Conservation (phyloP, 2,113 vertebrate genomes). For the Proteles cristata region DNA sequence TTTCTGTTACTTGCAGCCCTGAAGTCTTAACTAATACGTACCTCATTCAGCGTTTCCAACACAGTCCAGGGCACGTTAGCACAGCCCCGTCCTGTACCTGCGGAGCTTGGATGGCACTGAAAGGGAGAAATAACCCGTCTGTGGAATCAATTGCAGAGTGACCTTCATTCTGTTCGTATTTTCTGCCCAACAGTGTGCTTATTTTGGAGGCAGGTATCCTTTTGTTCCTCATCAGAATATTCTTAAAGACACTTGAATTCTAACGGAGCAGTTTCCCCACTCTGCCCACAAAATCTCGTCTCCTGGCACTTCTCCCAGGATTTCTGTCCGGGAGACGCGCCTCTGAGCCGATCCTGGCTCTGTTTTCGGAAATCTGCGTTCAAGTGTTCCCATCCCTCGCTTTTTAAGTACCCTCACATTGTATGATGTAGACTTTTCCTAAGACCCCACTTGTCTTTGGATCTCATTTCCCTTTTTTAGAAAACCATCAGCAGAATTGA, state of each 20-base stretch:
- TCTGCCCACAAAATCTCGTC: background rate
- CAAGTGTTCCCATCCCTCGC: background rate
- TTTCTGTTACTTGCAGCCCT: background rate
- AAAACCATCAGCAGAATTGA: background rate
- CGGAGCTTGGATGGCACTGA: background rate
- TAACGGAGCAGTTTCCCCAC: background rate
- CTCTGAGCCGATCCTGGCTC: background rate
- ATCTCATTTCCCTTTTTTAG: background rate
- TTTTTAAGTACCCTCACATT: background rate
- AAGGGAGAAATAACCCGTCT: background rate
- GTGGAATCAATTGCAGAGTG: background rate
- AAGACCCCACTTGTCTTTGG: background rate
- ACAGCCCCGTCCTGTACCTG: background rate
- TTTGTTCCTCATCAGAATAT: background rate
- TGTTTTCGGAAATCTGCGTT: background rate
- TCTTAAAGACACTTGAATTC: conserved; percentile 19
- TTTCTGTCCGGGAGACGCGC: background rate
- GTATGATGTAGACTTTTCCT: background rate
- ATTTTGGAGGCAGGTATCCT: background rate
- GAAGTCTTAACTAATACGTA: background rate
- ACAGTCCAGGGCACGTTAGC: background rate
- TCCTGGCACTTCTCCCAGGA: background rate
- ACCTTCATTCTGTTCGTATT: background rate
- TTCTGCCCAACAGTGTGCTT: background rate
- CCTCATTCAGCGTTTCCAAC: background rate